A percentile compares a stretch with the other conserved stretches of the same genome.
phyloP scores from a whole-genome alignment of 1,140 invertebrate species.

The Diprion similis region DNA sequence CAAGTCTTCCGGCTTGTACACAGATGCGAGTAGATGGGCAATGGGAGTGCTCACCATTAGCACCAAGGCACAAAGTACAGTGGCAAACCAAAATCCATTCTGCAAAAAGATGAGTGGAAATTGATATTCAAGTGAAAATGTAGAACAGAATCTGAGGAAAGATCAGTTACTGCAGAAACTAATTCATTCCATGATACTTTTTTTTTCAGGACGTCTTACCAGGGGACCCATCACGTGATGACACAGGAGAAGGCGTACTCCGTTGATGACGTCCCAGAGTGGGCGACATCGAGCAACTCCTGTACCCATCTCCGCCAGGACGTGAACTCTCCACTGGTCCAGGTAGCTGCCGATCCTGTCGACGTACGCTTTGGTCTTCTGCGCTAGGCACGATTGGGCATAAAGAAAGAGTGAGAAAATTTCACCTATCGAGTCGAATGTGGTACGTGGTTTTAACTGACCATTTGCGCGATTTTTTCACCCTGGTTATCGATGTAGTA shows the following conservation, averaged over 20 bases:
- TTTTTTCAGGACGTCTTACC: constrained; percentile 49
- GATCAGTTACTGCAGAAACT: constrained; percentile 20
- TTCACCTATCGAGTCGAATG: background rate
- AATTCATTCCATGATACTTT: background rate
- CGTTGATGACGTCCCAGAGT: constrained; percentile 74
- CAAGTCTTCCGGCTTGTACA: constrained; percentile 42
- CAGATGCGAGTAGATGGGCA: constrained; percentile 50
- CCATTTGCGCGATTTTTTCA: constrained; percentile 72
- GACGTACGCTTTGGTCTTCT: constrained; percentile 69
- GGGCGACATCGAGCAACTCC: constrained; percentile 74
- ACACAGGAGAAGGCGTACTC: constrained; percentile 70
- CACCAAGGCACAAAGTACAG: constrained; percentile 49
- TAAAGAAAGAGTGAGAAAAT: constrained; percentile 22
- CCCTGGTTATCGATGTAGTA: constrained; percentile 78
- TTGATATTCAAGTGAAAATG: constrained; percentile 20
- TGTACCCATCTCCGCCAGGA: constrained; percentile 66
- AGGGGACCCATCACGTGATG: constrained; percentile 75
- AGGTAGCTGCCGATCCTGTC: constrained; percentile 69
- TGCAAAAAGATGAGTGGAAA: constrained; percentile 38
- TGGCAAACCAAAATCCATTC: constrained; percentile 69
- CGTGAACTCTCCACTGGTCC: constrained; percentile 72
- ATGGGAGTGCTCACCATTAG: constrained; percentile 56
- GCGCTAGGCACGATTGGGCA: constrained; percentile 34
- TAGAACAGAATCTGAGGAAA: constrained; percentile 3
- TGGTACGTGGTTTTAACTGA: constrained; percentile 39